A percentile compares a stretch with the other conserved stretches of the same genome.
phyloP scores from a whole-genome alignment of 2,113 vertebrate genomes.

The Albula glossodonta region DNA sequence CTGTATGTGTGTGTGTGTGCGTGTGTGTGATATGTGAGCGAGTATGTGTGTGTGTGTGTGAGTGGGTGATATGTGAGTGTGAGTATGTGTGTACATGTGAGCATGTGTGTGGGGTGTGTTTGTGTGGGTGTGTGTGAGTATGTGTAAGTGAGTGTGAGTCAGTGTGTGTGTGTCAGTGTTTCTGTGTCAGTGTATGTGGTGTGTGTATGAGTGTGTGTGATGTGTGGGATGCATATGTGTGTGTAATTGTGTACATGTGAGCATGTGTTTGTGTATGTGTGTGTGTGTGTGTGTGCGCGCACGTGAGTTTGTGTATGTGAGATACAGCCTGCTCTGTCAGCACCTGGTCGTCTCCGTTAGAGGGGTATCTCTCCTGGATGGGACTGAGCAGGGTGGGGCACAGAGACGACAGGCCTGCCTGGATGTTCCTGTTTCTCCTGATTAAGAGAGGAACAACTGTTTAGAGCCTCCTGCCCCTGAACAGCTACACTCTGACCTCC shows the following conservation, averaged over 20 bases:
- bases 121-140: no score
- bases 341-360: conserved; percentile 11
- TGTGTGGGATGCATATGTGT: no score
- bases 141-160: not conserved
- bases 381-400: conserved; percentile 1
- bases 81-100: no score
- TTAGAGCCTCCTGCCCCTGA: not conserved
- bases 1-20: no score
- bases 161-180: not conserved
- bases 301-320: conserved; percentile 17
- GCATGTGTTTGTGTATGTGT: not conserved
- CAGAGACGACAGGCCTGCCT: conserved; percentile 4
- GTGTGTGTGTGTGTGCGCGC: conserved; percentile 15
- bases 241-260: not conserved
- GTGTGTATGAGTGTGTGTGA: no score
- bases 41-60: not conserved
- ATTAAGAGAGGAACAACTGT: conserved; percentile 9
- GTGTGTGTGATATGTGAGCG: no score
- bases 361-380: conserved; percentile 16
- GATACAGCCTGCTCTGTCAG: conserved; percentile 5
- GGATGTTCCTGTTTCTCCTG: not conserved
- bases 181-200: no score
- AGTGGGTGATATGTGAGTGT: not conserved
- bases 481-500: not conserved
- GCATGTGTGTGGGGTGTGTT: no score